Evolutionary conservation across 2,113 vertebrate genomes (phyloP), one percentile per base, ranked within the genome.

Genomic region (Piaya cayana): DNA sequence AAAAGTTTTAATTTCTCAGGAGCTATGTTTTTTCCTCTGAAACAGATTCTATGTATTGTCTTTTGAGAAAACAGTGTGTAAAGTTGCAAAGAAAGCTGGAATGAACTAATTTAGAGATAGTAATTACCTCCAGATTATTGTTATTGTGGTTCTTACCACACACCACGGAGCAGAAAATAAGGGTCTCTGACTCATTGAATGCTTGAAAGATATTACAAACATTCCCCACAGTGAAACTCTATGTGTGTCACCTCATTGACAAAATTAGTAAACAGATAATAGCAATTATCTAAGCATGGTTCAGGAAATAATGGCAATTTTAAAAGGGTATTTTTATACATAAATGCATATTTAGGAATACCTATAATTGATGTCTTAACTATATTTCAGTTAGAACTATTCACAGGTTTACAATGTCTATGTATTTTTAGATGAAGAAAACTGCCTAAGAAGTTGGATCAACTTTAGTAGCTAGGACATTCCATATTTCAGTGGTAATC

Each of bases 61-160:
- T 90, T 91, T 85, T 62, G n/a, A 92, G 75, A 92, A 96, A 86
- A 68, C 82, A 78, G 63, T 76, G 88, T 58, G 23, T 67, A 79
- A 95, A 90, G 43, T 78, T 87, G 34, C 58, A 93, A 55, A 83
- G 52, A 92, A 94, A 92, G 39, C 80, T 69, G 59, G 88, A 42
- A 27, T 88, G 76, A 91, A 91, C 79, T 82, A 96, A 90, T 95
- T 96, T 94, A 96, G 59, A 87, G 65, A 88, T 55, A 68, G 74
- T 84, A 96, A 96, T 96, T 95, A 78, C 84, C n/a, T 88, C n/a
- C 56, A 79, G 68, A 83, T 96, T 91, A 95, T 85, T 92, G 72
- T 91, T 95, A 91, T 85, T 94, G 59, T 70, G 79, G 75, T 77
- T 88, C 67, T 94, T 76, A 75, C 50, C 29, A 91, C 71, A 95